A percentile compares a stretch with the other conserved stretches of the same genome.
phyloP scores from a whole-genome alignment of 2,113 vertebrate genomes.

The Corapipo altera region DNA sequence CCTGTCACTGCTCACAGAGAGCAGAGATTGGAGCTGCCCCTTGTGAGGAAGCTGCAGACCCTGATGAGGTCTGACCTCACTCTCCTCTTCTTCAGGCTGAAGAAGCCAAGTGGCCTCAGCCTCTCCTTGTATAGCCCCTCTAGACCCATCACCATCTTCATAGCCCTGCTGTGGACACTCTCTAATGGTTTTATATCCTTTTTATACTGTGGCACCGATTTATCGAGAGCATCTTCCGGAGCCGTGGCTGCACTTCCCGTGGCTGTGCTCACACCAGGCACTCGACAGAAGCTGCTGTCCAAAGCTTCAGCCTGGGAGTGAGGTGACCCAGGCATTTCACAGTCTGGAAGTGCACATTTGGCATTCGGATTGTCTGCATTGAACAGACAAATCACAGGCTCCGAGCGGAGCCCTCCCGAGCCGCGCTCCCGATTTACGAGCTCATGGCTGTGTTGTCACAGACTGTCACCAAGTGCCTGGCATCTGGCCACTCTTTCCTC shows the following conservation, averaged over 20 bases:
- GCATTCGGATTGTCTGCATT: background rate
- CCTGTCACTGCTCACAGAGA: fast-evolving
- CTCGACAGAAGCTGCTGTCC: background rate
- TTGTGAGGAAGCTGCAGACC: background rate
- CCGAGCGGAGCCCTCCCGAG: background rate
- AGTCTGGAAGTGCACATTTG: background rate
- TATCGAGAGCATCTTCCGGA: background rate
- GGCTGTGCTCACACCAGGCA: background rate
- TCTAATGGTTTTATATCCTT: fast-evolving
- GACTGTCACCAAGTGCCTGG: background rate
- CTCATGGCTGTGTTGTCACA: background rate
- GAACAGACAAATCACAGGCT: background rate
- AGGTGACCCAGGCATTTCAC: background rate
- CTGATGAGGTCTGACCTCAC: fast-evolving
- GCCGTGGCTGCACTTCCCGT: background rate
- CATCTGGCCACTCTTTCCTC: background rate
- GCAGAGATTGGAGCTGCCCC: background rate
- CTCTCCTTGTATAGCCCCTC: background rate
- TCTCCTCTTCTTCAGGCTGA: background rate
- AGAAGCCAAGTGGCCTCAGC: background rate
- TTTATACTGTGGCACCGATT: background rate
- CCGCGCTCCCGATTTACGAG: background rate
- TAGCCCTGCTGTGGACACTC: background rate
- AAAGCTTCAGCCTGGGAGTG: background rate
- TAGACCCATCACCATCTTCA: background rate